Base-by-base conservation (phyloP, 1,140 invertebrate genomes). In the Stenopsyche tienmushanensis region DNA sequence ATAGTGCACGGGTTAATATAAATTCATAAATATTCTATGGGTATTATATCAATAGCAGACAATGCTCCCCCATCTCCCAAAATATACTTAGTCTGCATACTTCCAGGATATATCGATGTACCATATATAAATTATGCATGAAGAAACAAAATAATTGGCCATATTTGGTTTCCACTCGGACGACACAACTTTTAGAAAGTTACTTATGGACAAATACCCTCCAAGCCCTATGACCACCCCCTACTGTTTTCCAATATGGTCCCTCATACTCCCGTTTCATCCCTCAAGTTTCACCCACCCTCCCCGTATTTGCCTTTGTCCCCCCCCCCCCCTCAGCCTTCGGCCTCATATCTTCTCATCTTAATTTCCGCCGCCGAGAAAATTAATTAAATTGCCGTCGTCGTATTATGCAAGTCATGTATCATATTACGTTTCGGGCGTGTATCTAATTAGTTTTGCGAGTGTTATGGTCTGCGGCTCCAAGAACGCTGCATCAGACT, bases 341-440 rank as follows among this genome's bases (percentile, higher is more conserved):
- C 55, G 57, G 41, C 65, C 66, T 70, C 69, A 71, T 71, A 71
- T 71, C 69, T 71, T 71, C 69, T 67, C 69, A 71, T 71, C 69
- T 71, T 71, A 71, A 71, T 71, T 71, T 71, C 69, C 69, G 57
- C 63, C 63, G 57, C 62, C 55, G 69, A 71, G 69, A 67, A 71
- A 71, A 71, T 71, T 71, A 71, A 71, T 71, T 71, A 71, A 71
- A 71, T 71, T 71, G 69, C 69, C 69, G 65, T 67, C 69, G 62
- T 58, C 69, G 65, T 71, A 71, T 67, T 71, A 71, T 71, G 69
- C 69, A 67, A 67, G 69, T 71, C 69, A 71, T 71, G 69, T 67
- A 67, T 71, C 69, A 71, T 71, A 71, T 71, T 71, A 67, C 69
- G 66, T 67, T 67, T 65, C 54, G 57, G 65, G 65, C 69, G 67